Evolutionary conservation across 2,888 invertebrate genomes (phyloP).

Genomic region (Sphaerophoria rueppellii): DNA sequence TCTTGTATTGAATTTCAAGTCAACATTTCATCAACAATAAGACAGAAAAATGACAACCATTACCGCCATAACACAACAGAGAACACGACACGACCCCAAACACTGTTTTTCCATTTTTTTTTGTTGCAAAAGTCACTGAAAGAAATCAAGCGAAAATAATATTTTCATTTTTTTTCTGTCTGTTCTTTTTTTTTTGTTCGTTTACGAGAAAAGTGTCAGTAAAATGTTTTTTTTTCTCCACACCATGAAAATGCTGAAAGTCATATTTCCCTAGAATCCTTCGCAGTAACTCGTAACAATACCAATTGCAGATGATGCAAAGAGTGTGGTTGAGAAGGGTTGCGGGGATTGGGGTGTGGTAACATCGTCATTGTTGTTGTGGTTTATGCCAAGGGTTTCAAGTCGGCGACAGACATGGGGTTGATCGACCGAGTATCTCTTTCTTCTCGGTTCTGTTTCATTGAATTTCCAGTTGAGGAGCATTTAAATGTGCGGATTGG

Average conservation of each 20-base stretch:
- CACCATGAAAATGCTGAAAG: constrained; percentile 35
- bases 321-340: neutral
- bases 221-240: constrained; percentile 4
- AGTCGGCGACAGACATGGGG: constrained; percentile 2
- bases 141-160: constrained; percentile 31
- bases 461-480: neutral
- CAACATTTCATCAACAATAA: constrained; percentile 29
- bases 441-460: constrained; percentile 5
- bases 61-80: neutral
- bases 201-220: constrained; percentile 28
- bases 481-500: neutral
- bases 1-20: constrained; percentile 19
- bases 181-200: neutral
- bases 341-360: neutral
- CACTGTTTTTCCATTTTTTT: neutral
- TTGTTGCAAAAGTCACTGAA: constrained; percentile 11
- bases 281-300: neutral
- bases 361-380: neutral
- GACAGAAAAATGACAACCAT: constrained; percentile 39
- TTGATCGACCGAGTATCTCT: constrained; percentile 29
- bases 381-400: neutral
- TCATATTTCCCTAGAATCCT: constrained; percentile 40
- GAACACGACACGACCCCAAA: neutral
- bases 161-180: neutral
- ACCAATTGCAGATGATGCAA: constrained; percentile 9